These are phyloP conservation scores for Bradypus variegatus DNA, from an alignment of 2,797 vertebrate species.

Conservation along the genomic window DNA sequence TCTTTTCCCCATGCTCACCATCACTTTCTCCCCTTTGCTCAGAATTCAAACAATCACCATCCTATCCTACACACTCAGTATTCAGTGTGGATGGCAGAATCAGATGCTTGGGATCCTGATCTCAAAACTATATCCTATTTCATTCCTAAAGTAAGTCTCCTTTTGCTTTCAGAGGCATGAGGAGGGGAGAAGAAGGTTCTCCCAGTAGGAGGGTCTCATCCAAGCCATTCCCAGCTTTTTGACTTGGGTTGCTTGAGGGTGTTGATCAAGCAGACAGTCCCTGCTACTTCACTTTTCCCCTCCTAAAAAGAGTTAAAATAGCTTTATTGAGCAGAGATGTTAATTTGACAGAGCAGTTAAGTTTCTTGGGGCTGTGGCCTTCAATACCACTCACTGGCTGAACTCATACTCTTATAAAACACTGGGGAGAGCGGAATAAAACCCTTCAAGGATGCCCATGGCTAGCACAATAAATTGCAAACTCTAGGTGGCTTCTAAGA, in stretches of 20 bases:
- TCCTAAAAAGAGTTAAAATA: not conserved
- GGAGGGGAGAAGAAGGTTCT: not conserved
- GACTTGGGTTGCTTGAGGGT: not conserved
- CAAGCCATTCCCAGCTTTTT: not conserved
- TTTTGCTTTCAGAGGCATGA: not conserved
- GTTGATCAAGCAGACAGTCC: not conserved
- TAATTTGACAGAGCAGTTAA: not conserved
- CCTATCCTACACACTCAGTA: not conserved
- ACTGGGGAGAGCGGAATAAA: not conserved
- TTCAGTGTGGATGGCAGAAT: not conserved
- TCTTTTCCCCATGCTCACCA: not conserved
- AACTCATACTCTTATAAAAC: not conserved
- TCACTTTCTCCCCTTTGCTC: not conserved
- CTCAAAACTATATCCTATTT: not conserved
- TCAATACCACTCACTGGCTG: not conserved
- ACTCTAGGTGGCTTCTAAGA: not conserved
- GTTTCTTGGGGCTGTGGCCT: not conserved
- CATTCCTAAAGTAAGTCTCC: not conserved
- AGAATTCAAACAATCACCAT: not conserved
- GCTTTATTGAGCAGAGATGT: not conserved
- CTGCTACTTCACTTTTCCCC: not conserved
- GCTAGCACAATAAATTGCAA: not conserved
- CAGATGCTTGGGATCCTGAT: not conserved
- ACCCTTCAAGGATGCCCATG: not conserved
- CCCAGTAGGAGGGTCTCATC: not conserved